Evolutionary conservation across 2,888 invertebrate genomes (phyloP).

Genomic region (Callyntrura sp.): DNA sequence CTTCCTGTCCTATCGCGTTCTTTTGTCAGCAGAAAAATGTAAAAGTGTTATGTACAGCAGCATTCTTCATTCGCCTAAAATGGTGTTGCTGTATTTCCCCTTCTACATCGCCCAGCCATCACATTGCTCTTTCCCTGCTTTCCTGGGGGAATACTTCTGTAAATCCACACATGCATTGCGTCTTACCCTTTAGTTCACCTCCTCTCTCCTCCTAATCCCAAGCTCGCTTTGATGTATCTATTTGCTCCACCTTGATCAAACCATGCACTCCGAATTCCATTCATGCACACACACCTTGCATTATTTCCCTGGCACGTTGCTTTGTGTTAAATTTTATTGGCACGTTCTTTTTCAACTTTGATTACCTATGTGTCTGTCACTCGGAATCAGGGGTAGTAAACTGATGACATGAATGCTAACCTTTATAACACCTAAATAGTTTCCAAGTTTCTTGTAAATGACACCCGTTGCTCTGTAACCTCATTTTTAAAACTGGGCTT

Average conservation of each 20-base stretch:
- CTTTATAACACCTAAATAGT: no score
- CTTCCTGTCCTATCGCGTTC: background rate
- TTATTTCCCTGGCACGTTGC: background rate
- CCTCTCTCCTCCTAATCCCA: background rate
- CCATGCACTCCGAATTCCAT: background rate
- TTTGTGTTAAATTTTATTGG: conserved; percentile 43
- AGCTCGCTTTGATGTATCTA: background rate
- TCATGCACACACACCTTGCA: background rate
- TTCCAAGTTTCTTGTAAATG: no score
- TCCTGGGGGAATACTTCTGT: background rate
- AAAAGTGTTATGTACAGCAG: background rate
- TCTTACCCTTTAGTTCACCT: background rate
- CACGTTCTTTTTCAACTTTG: conserved; percentile 57
- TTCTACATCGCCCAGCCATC: background rate
- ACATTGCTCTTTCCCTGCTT: background rate
- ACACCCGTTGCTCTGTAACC: no score
- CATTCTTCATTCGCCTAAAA: conserved; percentile 20
- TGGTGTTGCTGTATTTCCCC: background rate
- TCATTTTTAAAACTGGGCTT: no score
- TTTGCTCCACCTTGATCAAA: conserved; percentile 4
- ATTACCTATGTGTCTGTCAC: conserved; percentile 64
- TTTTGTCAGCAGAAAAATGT: background rate
- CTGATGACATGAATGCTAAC: background rate
- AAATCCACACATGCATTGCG: conserved; percentile 7
- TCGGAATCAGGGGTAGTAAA: background rate